Evolutionary conservation across 2,888 invertebrate genomes (phyloP), one percentile per base, ranked within the genome.

Genomic region (Agrochola macilenta): DNA sequence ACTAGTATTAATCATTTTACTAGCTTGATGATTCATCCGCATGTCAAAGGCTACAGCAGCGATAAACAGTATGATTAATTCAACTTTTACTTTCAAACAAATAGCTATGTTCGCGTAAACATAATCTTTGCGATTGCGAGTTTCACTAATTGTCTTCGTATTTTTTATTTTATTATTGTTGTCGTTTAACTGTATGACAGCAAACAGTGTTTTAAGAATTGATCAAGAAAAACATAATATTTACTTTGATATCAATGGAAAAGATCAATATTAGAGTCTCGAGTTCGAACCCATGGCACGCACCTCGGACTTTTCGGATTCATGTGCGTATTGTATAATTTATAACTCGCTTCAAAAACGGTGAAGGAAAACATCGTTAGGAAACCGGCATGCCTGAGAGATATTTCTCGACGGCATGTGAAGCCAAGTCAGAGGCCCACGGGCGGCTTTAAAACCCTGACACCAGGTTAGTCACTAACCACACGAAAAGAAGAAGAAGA

Each of bases 71-170:
- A 74, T 79, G 86, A 83, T 79, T 88, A 69, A 86, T 69, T 57
- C 64, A 57, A 82, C 77, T 88, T 86, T 86, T 85, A 85, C 88
- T 87, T 88, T 85, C 79, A 74, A 75, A 61, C 60, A 78, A 83
- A 83, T 73, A 60, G n/a, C 54, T 43, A 61, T 17, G 46, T 65
- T 86, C 58, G 73, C 39, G 69, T 72, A 66, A 74, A 84, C 57
- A 61, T 46, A 54, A 72, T 76, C 39, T 84, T 65, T 66, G 73
- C 54, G 68, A 69, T 74, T 60, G 5, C 5, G 57, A 87, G 70
- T 84, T 76, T 84, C 70, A 70, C 64, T 74, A 49, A 61, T 61
- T 74, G 58, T 65, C 63, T 64, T 26, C 9, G 17, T 63, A 61
- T 70, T 54, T 39, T 43, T 65, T 11, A 30, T 57, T 54, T 5